Evolutionary conservation across 2,888 invertebrate species (phyloP).

Genomic region (Lycophotia porphyrea): DNA sequence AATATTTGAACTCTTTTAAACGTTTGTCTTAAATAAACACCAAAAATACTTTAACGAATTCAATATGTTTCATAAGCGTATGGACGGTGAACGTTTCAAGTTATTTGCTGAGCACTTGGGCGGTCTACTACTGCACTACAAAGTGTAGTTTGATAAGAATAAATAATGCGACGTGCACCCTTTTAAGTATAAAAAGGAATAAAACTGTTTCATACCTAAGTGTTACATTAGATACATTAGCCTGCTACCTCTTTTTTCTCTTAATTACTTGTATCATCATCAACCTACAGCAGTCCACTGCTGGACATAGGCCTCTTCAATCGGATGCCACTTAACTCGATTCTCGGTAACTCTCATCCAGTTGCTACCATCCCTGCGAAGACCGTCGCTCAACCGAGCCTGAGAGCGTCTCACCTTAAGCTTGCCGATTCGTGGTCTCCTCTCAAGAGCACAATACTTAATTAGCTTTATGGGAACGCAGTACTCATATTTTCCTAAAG

Average conservation of each 20-base stretch:
- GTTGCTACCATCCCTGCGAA: background rate
- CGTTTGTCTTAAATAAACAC: background rate
- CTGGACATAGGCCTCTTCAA: background rate
- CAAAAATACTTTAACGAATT: background rate
- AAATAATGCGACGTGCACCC: background rate
- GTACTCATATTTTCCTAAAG: background rate
- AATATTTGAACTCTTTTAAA: background rate
- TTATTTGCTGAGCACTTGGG: slow-evolving; percentile 17
- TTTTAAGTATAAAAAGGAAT: background rate
- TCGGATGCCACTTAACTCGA: too few species aligned
- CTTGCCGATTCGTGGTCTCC: background rate
- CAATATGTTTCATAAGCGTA: background rate
- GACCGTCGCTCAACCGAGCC: background rate
- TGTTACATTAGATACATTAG: too few species aligned
- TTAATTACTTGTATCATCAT: too few species aligned
- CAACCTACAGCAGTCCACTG: background rate
- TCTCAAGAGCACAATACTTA: background rate
- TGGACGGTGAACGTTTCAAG: background rate
- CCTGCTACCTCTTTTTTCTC: too few species aligned
- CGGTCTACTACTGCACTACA: background rate
- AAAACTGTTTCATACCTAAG: background rate
- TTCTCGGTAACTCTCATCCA: background rate
- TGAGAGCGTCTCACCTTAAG: background rate
- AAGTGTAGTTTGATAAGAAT: slow-evolving; percentile 3
- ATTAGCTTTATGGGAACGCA: background rate